These are phyloP conservation scores for Lycaon pictus DNA, from an alignment of 2,113 vertebrate species.

Conservation along the genomic window DNA sequence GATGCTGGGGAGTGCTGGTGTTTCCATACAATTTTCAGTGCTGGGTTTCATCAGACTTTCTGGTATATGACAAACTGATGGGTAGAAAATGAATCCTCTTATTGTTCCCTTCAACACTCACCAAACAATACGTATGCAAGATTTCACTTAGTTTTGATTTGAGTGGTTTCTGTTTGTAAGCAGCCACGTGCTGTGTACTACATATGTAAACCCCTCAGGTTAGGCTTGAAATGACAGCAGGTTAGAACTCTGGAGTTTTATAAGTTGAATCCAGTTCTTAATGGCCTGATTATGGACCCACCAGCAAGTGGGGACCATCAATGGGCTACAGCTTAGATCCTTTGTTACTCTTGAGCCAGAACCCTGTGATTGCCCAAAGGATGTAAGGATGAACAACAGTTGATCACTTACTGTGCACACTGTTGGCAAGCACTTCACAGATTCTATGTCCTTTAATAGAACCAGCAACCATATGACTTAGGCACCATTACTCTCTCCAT, in stretches of 20 bases:
- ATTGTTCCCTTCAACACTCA: not conserved
- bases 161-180: not conserved
- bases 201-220: not conserved
- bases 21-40: constrained; percentile 26
- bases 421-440: constrained; percentile 1
- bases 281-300: constrained; percentile 11
- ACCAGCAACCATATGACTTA: not conserved
- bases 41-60: constrained; percentile 36
- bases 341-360: not conserved
- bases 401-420: not conserved
- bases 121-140: not conserved
- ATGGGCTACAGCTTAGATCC: not conserved
- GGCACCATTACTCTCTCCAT: not conserved
- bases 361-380: not conserved
- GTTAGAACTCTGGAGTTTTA: constrained; percentile 30
- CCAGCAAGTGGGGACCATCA: not conserved
- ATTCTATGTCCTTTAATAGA: constrained; percentile 18
- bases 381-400: not conserved
- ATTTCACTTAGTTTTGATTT: not conserved
- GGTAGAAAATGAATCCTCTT: not conserved
- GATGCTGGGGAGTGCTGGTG: not conserved
- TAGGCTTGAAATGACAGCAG: constrained; percentile 28
- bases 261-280: not conserved
- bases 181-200: not conserved
- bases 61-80: not conserved